These are phyloP conservation scores for Mystacides longicornis DNA, from an alignment of 2,888 invertebrate species.

Conservation along the genomic window DNA sequence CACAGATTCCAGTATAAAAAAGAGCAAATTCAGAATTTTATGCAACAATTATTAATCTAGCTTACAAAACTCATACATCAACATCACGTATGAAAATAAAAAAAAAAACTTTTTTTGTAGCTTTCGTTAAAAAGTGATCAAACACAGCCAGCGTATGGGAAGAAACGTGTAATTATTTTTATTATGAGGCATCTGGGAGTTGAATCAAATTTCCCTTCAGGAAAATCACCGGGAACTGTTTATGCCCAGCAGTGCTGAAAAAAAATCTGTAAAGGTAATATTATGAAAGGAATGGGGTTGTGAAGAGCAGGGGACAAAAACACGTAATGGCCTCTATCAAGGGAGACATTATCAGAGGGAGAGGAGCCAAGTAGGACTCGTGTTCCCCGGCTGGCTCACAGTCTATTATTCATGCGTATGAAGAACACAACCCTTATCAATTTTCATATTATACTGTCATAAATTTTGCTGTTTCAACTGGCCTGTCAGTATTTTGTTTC, in stretches of 20 bases:
- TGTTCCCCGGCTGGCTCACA: background rate
- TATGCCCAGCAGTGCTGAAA: background rate
- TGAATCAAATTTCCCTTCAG: background rate
- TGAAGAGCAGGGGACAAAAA: background rate
- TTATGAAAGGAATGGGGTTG: background rate
- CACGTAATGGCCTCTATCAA: background rate
- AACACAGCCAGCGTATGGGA: too few species aligned
- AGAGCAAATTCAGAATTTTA: too few species aligned
- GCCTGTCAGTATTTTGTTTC: background rate
- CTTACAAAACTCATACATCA: too few species aligned
- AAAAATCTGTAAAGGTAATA: background rate
- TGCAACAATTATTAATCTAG: too few species aligned
- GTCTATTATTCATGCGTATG: background rate
- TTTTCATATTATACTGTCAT: constrained; percentile 10
- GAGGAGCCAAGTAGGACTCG: too few species aligned
- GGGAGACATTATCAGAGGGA: background rate
- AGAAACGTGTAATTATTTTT: too few species aligned
- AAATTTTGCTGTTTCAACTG: constrained; percentile 5
- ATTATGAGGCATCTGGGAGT: background rate
- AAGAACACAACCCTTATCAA: constrained; percentile 11
- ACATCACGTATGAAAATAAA: too few species aligned
- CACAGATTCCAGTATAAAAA: too few species aligned
- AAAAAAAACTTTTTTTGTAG: too few species aligned
- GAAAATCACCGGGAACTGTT: background rate
- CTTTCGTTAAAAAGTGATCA: too few species aligned